Percentiles rank a stretch among this genome's conserved stretches.
These are phyloP conservation scores for Strix aluco DNA, from an alignment of 2,113 vertebrate species.

Conservation along the genomic window DNA sequence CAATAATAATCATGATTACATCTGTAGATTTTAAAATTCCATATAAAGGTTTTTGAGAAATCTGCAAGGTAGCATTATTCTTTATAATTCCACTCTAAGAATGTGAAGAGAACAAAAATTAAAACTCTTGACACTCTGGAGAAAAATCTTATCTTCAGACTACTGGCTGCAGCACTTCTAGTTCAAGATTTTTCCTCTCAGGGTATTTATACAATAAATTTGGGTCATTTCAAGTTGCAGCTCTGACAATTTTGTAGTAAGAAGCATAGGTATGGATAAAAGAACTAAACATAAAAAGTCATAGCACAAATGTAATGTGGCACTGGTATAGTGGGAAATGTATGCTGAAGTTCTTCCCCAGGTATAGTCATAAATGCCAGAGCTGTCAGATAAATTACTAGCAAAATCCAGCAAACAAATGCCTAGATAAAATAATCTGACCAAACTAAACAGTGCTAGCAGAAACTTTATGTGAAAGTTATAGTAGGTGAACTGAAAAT, in stretches of 20 bases:
- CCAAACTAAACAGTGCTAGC: background rate
- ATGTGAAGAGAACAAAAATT: constrained; percentile 1
- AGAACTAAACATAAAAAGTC: background rate
- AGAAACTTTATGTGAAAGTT: background rate
- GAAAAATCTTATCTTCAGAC: constrained; percentile 24
- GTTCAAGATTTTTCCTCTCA: constrained; percentile 18
- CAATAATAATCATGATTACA: background rate
- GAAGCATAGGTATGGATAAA: background rate
- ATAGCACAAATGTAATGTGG: background rate
- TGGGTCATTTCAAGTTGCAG: background rate
- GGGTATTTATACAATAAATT: constrained; percentile 10
- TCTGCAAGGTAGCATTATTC: background rate
- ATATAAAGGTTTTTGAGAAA: background rate
- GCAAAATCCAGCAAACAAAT: background rate
- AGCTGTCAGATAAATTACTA: background rate
- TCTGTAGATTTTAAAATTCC: background rate
- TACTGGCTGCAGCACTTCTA: background rate
- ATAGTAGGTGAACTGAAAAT: background rate
- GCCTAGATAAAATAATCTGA: background rate
- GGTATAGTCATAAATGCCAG: background rate
- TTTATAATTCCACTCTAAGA: background rate
- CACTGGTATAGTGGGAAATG: background rate
- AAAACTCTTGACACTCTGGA: background rate
- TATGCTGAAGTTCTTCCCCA: background rate
- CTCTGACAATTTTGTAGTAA: background rate